Evolutionary conservation across 2,113 vertebrate genomes (phyloP), one percentile per base, ranked within the genome.

Genomic region (Etheostoma cragini): DNA sequence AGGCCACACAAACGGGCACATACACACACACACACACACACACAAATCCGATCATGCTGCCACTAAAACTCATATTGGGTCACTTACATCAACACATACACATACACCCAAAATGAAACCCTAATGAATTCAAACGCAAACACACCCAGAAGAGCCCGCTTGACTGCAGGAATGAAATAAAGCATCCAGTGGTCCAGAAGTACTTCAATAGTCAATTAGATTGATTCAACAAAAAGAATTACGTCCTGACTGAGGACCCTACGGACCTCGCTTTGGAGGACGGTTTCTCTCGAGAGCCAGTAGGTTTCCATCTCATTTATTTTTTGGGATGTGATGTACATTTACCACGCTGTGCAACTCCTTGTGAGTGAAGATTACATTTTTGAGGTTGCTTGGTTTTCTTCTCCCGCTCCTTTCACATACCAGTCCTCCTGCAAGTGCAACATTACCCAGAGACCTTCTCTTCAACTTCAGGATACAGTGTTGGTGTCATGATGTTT

Each of bases 291-390:
- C 47, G 42, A 21, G 57, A 52, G 72, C 80, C 89, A 86, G 84
- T 93, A 92, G 88, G 83, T 86, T 91, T 91, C 80, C 73, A 68
- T 92, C 90, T 81, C 17, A 1, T 14, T 74, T 42, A 65, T 56
- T 82, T 58, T 76, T 57, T 35, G 77, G 21, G 22, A 69, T 52
- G 42, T n/a, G 3, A 19, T 24, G 42, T 16, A 65, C 54, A 69
- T 76, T 66, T 26, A 80, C 5, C 11, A 52, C 53, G 13, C n/a
- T 0, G 14, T n/a, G 65, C 75, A 78, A 26, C 57, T 67, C 19
- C 24, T 26, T 38, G 54, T 38, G 57, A 42, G 56, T 5, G 8
- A 19, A 72, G 26, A 78, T 54, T 21, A 26, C 71, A 69, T 49
- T 68, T 68, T 67, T 38, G 78, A 67, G 22, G 65, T 57, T 78